Percentiles rank a stretch among this genome's conserved stretches.
phyloP scores from a whole-genome alignment of 2,888 invertebrate species.

The Drosophila histrio region DNA sequence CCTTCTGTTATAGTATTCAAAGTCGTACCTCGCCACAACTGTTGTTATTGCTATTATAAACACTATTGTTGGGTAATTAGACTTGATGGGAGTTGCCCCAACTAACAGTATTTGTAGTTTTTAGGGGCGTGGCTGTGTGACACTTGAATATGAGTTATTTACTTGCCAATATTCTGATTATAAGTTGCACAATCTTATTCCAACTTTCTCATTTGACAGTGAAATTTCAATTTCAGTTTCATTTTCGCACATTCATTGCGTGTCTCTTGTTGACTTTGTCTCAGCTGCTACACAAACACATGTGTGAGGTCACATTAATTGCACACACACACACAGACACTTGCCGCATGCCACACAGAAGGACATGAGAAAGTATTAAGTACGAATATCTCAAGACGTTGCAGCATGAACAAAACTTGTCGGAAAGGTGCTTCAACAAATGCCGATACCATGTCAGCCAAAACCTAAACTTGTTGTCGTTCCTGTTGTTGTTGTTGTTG shows the following conservation, averaged over 20 bases:
- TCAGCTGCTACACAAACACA: conserved; percentile 22
- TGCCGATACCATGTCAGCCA: conserved; percentile 38
- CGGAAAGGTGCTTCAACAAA: conserved; percentile 51
- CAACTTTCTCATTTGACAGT: conserved; percentile 30
- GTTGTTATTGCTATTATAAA: conserved; percentile 7
- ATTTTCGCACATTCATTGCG: conserved; percentile 4
- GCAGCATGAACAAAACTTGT: conserved; percentile 37
- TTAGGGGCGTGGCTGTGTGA: conserved; percentile 16
- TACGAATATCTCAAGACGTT: conserved; percentile 17
- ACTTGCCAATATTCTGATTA: not conserved
- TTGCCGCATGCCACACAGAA: conserved; percentile 14
- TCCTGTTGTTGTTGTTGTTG: conserved; percentile 19
- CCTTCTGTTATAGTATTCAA: conserved; percentile 4
- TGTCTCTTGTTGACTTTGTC: conserved; percentile 16
- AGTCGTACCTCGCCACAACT: not conserved
- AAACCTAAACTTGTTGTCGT: conserved; percentile 18
- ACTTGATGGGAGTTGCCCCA: conserved; percentile 23
- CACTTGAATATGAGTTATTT: not conserved
- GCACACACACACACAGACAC: conserved; percentile 20
- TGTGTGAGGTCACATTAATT: conserved; percentile 51
- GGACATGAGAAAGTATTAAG: conserved; percentile 33
- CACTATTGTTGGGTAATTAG: conserved; percentile 33
- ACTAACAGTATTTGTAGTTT: not conserved
- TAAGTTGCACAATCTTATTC: not conserved
- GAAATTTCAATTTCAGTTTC: conserved; percentile 11